These are phyloP conservation scores for Pristionchus pacificus DNA, from an alignment of 1,140 invertebrate genomes.

Conservation along the genomic window DNA sequence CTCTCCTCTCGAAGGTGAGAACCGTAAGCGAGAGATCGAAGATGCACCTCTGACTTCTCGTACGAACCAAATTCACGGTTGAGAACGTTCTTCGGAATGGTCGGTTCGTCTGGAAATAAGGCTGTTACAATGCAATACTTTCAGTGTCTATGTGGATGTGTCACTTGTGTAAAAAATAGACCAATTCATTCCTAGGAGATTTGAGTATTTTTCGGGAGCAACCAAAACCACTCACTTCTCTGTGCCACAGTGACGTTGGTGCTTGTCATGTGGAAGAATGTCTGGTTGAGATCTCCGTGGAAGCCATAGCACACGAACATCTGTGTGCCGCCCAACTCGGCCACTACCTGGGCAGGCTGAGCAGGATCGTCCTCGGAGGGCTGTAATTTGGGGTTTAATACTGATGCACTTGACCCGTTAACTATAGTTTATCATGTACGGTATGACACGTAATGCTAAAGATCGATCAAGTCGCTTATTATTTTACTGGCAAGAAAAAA, in stretches of 20 bases:
- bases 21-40: neutral
- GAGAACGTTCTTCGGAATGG: neutral
- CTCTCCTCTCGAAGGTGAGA: constrained; percentile 9
- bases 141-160: no score
- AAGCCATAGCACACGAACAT: constrained; percentile 14
- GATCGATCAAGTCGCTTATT: no score
- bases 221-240: neutral
- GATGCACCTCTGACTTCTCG: neutral
- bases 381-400: no score
- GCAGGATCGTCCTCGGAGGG: constrained; percentile 3
- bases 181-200: no score
- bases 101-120: neutral
- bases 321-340: constrained; percentile 8
- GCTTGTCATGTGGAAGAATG: constrained; percentile 30
- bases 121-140: no score
- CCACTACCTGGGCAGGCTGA: constrained; percentile 4
- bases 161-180: no score
- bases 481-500: no score
- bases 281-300: constrained; percentile 26
- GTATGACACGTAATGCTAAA: no score
- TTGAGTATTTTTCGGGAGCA: neutral
- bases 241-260: constrained; percentile 13
- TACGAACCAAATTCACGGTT: neutral
- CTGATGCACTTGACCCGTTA: no score
- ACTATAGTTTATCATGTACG: no score